Base-by-base conservation (phyloP, 2,113 vertebrate species). In the Elgaria multicarinata region DNA sequence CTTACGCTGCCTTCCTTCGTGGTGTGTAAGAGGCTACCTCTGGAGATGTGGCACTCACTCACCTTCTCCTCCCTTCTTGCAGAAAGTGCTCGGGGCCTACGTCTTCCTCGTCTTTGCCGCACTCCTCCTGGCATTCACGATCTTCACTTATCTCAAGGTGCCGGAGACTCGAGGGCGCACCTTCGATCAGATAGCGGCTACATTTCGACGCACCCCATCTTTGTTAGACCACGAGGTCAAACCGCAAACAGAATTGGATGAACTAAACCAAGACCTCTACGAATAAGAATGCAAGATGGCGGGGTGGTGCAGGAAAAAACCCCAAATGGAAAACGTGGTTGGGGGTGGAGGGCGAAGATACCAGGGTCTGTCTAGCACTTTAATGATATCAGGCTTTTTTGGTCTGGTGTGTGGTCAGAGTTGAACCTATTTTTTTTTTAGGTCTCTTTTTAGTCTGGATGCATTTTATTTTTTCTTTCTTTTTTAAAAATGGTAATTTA, bases 71-170 rank as follows among this genome's bases (percentile, higher is more conserved):
- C 74, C 84, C 39, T 87, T 46, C 44, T 72, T 14, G 62, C 86
- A 99, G 98, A 96, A 98, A 12, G 93, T 97, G 6, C 96, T 96
- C 71, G 98, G 98, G 6, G 97, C 98, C 0, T 99, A 98, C 4
- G 98, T 98, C 85, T 99, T 99, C 96, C 97, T 99, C 83, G 97
- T 99, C 87, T 99, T 99, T 4, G 98, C 98, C 0, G 88, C 44
- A 2, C 96, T 99, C 39, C 98, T 99, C 31, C 90, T 98, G 24
- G 97, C 97, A 86, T 99, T 99, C 97, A 96, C 98, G 86, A 84
- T 97, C 92, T 99, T 98, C 97, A 99, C 98, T 28, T 99, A 98
- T 96, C 97, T 99, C 96, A 97, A 97, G 44, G 98, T 99, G 69
- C 98, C 98, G 0, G 98, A 99, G 94, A 99, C 98, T 0, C 95